Conservation (phyloP, 2,888 invertebrate genomes). For the Rugalucina vietnamica region DNA sequence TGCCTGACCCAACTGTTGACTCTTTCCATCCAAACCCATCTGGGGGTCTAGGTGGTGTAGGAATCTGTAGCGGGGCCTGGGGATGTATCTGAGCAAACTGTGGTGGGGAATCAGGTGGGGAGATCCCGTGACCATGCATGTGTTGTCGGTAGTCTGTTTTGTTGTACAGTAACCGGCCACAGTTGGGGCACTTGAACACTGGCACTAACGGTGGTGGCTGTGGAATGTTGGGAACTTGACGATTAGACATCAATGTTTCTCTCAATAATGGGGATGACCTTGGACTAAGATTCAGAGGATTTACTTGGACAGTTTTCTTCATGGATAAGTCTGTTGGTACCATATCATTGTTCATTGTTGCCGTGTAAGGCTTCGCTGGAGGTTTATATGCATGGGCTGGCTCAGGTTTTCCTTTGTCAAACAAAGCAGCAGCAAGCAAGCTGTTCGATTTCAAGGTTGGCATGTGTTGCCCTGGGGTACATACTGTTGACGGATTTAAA, state of each 20-base stretch:
- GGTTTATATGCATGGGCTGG: neutral
- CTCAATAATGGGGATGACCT: neutral
- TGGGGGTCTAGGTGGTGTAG: neutral
- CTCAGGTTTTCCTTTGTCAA: neutral
- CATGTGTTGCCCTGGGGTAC: neutral
- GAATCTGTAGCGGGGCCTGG: neutral
- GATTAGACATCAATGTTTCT: neutral
- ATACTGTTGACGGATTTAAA: neutral
- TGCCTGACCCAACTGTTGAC: neutral
- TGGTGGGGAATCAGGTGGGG: constrained; percentile 15
- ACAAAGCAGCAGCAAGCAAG: neutral
- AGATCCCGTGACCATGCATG: constrained; percentile 47
- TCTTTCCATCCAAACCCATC: neutral
- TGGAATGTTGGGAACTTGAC: neutral
- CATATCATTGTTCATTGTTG: neutral
- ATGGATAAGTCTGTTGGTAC: constrained; percentile 3
- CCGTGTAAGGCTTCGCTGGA: neutral
- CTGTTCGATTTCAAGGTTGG: neutral
- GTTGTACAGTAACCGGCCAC: constrained; percentile 51
- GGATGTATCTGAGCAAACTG: neutral
- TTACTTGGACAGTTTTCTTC: neutral
- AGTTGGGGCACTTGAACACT: constrained; percentile 56
- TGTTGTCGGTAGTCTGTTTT: constrained; percentile 48
- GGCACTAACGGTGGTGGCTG: constrained; percentile 43
- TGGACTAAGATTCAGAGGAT: constrained; percentile 1